Evolutionary conservation across 1,140 invertebrate genomes (phyloP).

Genomic region (Drosophila gunungcola): DNA sequence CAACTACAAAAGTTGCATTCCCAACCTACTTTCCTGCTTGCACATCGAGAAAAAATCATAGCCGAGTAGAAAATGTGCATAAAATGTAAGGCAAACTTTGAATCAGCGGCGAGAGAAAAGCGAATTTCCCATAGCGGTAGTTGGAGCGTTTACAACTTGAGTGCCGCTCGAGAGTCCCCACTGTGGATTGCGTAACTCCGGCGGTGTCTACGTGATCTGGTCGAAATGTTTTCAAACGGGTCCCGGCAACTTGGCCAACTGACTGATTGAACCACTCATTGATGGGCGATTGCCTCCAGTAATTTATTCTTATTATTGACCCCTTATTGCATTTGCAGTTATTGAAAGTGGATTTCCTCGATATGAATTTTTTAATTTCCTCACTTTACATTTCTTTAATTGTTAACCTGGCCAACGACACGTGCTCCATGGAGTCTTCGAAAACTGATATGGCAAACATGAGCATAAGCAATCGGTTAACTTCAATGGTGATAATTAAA

Average conservation of each 20-base stretch:
- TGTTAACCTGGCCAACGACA: constrained; percentile 38
- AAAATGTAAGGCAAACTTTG: constrained; percentile 34
- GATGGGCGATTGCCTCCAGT: constrained; percentile 1
- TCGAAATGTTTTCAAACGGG: constrained; percentile 24
- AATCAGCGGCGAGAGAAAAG: not conserved
- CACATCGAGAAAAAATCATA: constrained; percentile 17
- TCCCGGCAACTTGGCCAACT: constrained; percentile 52
- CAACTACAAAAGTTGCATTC: constrained; percentile 2
- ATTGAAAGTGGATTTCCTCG: constrained; percentile 8
- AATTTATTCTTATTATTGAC: constrained; percentile 33
- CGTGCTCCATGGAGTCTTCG: constrained; percentile 36
- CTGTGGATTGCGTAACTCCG: constrained; percentile 40
- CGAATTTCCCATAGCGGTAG: constrained; percentile 26
- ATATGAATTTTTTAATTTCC: constrained; percentile 37
- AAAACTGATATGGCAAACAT: constrained; percentile 48
- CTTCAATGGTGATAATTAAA: constrained; percentile 51
- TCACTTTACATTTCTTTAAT: not conserved
- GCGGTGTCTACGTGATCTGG: constrained; percentile 30
- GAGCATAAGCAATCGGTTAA: constrained; percentile 20
- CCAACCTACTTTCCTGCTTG: constrained; percentile 39
- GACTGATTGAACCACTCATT: constrained; percentile 56
- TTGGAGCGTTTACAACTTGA: constrained; percentile 4
- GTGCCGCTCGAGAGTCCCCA: constrained; percentile 10
- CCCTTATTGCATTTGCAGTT: constrained; percentile 15
- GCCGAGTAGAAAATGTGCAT: constrained; percentile 21